Percentiles rank a stretch among this genome's conserved stretches.
Conservation (phyloP, 2,888 invertebrate genomes). For the Aphidius colemani region DNA sequence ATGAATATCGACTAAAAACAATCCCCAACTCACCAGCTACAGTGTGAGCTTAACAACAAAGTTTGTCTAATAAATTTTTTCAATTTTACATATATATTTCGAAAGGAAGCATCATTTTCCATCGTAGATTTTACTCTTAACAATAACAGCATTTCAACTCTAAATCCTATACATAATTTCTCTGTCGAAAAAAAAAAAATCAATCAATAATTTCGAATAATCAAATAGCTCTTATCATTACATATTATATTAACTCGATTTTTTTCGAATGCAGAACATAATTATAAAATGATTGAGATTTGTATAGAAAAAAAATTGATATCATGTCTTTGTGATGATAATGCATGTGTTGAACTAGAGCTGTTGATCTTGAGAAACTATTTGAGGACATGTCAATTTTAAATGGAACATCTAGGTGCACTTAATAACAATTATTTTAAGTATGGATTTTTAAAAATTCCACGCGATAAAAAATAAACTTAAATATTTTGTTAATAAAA, state of each 20-base stretch:
- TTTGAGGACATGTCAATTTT: conserved; percentile 28
- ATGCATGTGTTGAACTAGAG: conserved; percentile 9
- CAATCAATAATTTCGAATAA: not conserved
- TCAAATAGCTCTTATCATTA: not conserved
- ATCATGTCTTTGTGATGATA: conserved; percentile 17
- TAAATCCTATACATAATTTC: not conserved
- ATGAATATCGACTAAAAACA: conserved; percentile 52
- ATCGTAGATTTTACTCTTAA: not conserved
- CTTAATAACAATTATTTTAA: no score
- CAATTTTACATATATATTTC: conserved; percentile 10
- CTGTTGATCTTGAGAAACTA: conserved; percentile 24
- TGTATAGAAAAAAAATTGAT: conserved; percentile 5
- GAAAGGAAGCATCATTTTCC: not conserved
- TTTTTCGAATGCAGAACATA: not conserved
- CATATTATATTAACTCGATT: not conserved
- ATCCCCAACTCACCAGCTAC: conserved; percentile 33
- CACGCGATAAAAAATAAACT: no score
- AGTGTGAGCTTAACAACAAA: conserved; percentile 23
- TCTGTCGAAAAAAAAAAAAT: not conserved
- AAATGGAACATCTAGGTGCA: no score
- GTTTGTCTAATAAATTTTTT: conserved; percentile 3
- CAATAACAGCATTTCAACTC: conserved; percentile 1
- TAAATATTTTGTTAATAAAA: no score
- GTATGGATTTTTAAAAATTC: no score
- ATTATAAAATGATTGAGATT: not conserved